Base-by-base conservation (phyloP, 2,797 vertebrate species). In the Molothrus aeneus region DNA sequence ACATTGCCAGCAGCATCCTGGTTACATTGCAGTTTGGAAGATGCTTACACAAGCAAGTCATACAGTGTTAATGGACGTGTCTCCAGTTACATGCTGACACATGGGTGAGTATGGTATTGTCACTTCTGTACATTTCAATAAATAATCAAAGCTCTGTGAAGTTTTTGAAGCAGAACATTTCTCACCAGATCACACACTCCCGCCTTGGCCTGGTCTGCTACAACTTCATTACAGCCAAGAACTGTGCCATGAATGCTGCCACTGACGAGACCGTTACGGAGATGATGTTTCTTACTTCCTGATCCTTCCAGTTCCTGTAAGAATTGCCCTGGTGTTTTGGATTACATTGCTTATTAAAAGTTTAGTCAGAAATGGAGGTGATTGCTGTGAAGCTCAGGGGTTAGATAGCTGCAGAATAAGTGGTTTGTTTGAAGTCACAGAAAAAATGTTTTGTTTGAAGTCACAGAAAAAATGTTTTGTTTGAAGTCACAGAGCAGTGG, bases 41-140 rank as follows among this genome's bases (percentile, higher is more conserved):
- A 56, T 63, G 48, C 66, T 70, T 77, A 18, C 22, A 48, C 24
- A 31, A 65, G 60, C 19, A 59, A 48, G 68, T 54, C 1, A 1
- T 18, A 17, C 4, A 7, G 34, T 40, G 74, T 29, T 29, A 51
- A 79, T 18, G 43, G 77, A 26, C 16, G 1, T 10, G 5, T 79
- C 64, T 85, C 36, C 51, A 29, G 26, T 64, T 71, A 56, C 59
- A 19, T 80, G 50, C 43, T 16, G 3, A 28, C 8, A 2, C 17
- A 3, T 25, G 43, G 91, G 91, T 92, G 72, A 95, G 88, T 90
- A 72, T 31, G 20, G 18, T 40, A 17, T 45, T 69, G 34, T 57
- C 43, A 12, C 29, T 63, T 64, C 71, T 71, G 70, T 59, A 51
- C 22, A 21, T 68, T 69, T 57, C 57, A 56, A 6, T 69, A 36